phyloP scores from a whole-genome alignment of 92 coral and sea anemone genomes.

The Micromussa lordhowensis region DNA sequence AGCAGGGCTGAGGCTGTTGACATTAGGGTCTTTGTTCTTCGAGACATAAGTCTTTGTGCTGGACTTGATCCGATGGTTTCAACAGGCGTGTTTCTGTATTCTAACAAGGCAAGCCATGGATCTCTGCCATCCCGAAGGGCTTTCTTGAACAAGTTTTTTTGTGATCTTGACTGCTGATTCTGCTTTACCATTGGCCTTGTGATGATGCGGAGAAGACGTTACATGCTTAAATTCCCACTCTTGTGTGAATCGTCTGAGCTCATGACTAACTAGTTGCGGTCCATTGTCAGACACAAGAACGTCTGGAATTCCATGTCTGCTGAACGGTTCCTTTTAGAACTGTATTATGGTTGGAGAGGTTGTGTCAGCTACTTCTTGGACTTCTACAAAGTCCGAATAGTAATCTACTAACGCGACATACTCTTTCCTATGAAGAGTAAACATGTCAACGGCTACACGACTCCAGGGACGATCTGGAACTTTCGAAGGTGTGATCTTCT shows the following conservation, averaged over 20 bases:
- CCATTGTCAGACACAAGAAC: constrained; percentile 58
- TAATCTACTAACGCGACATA: no score
- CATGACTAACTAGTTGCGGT: constrained; percentile 41
- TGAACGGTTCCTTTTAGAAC: constrained; percentile 57
- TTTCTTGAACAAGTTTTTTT: no score
- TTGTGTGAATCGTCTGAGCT: constrained; percentile 26
- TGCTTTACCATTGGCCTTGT: constrained; percentile 10
- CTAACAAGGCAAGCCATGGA: no score
- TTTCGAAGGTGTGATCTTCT: constrained; percentile 59
- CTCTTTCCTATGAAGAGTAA: no score
- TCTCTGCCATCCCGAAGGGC: no score
- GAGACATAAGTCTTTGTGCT: constrained; percentile 45
- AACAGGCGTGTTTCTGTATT: no score
- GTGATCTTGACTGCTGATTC: no score
- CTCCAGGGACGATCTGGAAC: constrained; percentile 69
- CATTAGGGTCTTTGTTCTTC: constrained; percentile 40
- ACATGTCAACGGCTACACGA: no score
- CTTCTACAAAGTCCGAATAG: no score
- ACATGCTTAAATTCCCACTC: constrained; percentile 50
- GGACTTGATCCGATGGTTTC: constrained; percentile 35
- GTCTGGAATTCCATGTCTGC: constrained; percentile 63
- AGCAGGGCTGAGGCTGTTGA: no score
- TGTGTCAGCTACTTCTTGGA: no score
- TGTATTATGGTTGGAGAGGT: constrained; percentile 35
- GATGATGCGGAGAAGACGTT: constrained; percentile 29